phyloP scores from a whole-genome alignment of 1,140 invertebrate species.

The Danaus melanippus region DNA sequence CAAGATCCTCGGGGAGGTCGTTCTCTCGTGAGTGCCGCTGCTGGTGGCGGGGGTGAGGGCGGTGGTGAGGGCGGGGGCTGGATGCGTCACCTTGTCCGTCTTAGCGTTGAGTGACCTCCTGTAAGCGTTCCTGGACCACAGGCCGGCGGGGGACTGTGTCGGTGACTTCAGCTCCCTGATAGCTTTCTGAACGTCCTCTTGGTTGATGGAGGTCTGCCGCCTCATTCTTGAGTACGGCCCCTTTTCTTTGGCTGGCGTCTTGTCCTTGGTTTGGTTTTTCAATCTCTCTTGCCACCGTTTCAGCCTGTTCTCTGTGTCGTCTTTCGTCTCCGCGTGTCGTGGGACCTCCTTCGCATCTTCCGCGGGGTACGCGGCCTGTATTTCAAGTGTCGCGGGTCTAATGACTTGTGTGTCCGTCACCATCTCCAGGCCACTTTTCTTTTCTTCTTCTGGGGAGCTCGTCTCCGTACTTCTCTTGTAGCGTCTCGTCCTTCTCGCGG shows the following conservation, averaged over 20 bases:
- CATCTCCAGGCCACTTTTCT: constrained; percentile 64
- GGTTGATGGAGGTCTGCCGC: constrained; percentile 76
- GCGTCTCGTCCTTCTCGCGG: constrained; percentile 83
- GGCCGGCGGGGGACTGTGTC: constrained; percentile 71
- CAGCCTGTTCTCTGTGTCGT: constrained; percentile 76
- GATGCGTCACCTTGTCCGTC: constrained; percentile 31
- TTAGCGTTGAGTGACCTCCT: constrained; percentile 49
- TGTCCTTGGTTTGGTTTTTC: constrained; percentile 63
- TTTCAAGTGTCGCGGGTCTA: constrained; percentile 64
- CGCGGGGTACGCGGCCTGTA: constrained; percentile 50
- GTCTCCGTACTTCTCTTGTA: constrained; percentile 83
- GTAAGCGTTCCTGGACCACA: constrained; percentile 67
- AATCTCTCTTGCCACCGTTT: constrained; percentile 78
- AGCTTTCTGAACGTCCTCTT: constrained; percentile 76
- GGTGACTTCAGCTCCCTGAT: constrained; percentile 75
- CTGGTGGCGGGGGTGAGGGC: constrained; percentile 3
- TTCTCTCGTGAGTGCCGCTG: constrained; percentile 25
- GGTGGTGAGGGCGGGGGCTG: constrained; percentile 9
- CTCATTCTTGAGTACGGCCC: constrained; percentile 53
- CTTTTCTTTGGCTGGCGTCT: constrained; percentile 57
- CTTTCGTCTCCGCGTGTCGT: constrained; percentile 29
- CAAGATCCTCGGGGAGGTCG: constrained; percentile 51
- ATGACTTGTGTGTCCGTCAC: constrained; percentile 71
- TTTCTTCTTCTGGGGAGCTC: constrained; percentile 74
- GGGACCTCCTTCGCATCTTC: constrained; percentile 22